phyloP scores from a whole-genome alignment of 2,888 invertebrate genomes.

The Ormyrus rosae region DNA sequence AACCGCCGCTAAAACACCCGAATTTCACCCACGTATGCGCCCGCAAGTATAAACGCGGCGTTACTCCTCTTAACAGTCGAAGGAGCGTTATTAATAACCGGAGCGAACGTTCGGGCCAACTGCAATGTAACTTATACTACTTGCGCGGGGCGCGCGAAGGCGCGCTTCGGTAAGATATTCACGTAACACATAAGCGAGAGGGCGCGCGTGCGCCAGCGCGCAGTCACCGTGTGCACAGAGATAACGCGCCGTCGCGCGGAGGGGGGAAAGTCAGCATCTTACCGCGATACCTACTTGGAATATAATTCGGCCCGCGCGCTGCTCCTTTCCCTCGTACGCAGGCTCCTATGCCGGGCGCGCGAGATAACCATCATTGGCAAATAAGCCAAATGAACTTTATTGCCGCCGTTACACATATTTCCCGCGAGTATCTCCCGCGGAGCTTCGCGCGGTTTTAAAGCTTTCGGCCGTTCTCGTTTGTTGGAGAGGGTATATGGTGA shows the following conservation, averaged over 20 bases:
- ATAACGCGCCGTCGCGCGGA: conserved; percentile 63
- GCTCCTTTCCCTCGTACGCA: not conserved
- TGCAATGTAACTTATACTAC: conserved; percentile 60
- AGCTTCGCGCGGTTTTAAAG: not conserved
- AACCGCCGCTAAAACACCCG: too few species aligned
- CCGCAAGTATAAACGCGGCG: conserved; percentile 30
- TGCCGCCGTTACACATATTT: conserved; percentile 48
- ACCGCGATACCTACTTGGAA: conserved; percentile 58
- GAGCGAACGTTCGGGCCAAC: conserved; percentile 60
- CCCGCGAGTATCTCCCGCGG: conserved; percentile 21
- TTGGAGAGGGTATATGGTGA: too few species aligned
- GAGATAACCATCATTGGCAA: conserved; percentile 54
- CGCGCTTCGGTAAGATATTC: conserved; percentile 74
- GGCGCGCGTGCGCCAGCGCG: conserved; percentile 65
- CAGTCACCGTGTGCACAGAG: conserved; percentile 74
- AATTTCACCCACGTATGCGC: not conserved
- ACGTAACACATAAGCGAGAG: conserved; percentile 75
- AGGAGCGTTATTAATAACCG: conserved; percentile 49
- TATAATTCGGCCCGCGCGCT: conserved; percentile 36
- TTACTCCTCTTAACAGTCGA: conserved; percentile 58
- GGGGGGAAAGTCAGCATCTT: conserved; percentile 67
- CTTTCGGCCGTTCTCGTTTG: too few species aligned
- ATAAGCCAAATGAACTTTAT: conserved; percentile 52
- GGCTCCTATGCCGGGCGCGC: conserved; percentile 29
- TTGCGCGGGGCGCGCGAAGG: conserved; percentile 60